A percentile compares a stretch with the other conserved stretches of the same genome.
These are phyloP conservation scores for Serilophus lunatus DNA, from an alignment of 2,113 vertebrate species.

Conservation along the genomic window DNA sequence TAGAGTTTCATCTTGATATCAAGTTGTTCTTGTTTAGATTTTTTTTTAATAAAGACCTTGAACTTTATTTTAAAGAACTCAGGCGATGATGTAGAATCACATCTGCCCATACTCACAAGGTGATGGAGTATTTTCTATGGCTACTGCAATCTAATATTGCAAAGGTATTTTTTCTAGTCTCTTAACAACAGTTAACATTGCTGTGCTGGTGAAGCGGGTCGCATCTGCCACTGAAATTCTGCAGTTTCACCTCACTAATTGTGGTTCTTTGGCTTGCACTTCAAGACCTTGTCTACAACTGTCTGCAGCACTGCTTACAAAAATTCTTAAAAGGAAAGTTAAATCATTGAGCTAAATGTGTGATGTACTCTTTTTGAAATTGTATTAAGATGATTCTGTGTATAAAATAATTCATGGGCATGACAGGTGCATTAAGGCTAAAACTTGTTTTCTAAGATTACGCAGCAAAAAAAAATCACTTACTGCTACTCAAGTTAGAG, in stretches of 20 bases:
- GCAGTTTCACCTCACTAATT: not conserved
- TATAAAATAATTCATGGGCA: not conserved
- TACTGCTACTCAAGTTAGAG: not conserved
- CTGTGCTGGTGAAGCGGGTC: not conserved
- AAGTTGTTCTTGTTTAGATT: not conserved
- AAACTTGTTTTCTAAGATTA: not conserved
- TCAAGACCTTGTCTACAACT: not conserved
- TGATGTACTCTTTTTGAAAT: not conserved
- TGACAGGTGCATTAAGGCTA: not conserved
- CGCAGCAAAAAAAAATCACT: not conserved
- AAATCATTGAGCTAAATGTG: not conserved
- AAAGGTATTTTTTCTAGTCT: not conserved
- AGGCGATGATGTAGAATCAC: not conserved
- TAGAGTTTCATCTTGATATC: not conserved
- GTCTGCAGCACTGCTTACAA: not conserved
- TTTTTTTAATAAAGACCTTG: not conserved
- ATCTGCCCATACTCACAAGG: not conserved
- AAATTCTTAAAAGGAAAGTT: not conserved
- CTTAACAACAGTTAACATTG: not conserved
- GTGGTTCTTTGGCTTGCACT: not conserved
- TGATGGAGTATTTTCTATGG: not conserved
- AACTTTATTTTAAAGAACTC: not conserved
- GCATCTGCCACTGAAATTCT: not conserved
- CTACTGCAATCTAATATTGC: not conserved
- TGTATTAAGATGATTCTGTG: not conserved